These are phyloP conservation scores for Cloeon dipterum DNA, from an alignment of 2,888 invertebrate genomes.

Conservation along the genomic window DNA sequence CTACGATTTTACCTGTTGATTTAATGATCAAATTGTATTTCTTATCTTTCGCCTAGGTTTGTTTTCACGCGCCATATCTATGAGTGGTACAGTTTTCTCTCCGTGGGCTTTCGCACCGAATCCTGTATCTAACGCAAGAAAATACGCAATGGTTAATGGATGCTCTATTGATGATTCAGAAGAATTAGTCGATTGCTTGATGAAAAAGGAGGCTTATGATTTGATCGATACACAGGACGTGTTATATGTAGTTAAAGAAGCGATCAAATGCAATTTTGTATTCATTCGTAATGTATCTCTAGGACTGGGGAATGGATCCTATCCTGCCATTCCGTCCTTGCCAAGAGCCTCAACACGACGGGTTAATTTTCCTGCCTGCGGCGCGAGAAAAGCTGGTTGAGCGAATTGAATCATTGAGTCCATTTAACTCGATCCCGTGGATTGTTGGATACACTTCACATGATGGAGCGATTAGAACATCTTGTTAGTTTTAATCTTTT, in stretches of 20 bases:
- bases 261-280: no score
- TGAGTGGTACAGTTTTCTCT: constrained; percentile 46
- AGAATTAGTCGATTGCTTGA: constrained; percentile 35
- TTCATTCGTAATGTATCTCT: no score
- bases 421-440: constrained; percentile 32
- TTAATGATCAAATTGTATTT: no score
- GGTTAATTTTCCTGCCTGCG: constrained; percentile 16
- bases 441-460: constrained; percentile 48
- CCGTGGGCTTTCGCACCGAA: constrained; percentile 43
- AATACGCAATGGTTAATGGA: constrained; percentile 31
- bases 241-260: no score
- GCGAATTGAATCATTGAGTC: constrained; percentile 12
- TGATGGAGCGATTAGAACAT: constrained; percentile 46
- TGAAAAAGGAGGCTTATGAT: constrained; percentile 29
- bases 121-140: constrained; percentile 30
- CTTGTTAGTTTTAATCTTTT: constrained; percentile 22
- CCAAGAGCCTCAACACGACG: constrained; percentile 39
- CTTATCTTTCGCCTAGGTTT: no score
- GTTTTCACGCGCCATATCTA: constrained; percentile 48
- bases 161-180: constrained; percentile 28
- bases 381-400: constrained; percentile 10
- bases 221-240: constrained; percentile 13
- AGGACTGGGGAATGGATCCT: constrained; percentile 56
- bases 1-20: no score
- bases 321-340: constrained; percentile 62